A percentile compares a stretch with the other conserved stretches of the same genome.
These are phyloP conservation scores for Catocala sponsa DNA, from an alignment of 2,888 invertebrate genomes.

Conservation along the genomic window DNA sequence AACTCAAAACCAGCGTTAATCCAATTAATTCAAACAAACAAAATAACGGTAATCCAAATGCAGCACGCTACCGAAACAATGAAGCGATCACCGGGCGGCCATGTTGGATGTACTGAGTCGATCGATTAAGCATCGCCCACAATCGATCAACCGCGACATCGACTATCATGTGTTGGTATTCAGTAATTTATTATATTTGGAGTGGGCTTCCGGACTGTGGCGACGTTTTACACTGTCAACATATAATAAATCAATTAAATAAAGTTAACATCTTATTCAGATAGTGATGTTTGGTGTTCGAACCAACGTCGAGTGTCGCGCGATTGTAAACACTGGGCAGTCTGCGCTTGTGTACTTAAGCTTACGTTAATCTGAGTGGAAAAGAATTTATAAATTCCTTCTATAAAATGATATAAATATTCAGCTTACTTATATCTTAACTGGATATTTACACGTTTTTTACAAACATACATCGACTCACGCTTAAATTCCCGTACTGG, in stretches of 20 bases:
- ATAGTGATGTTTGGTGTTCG: constrained; percentile 48
- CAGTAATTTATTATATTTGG: constrained; percentile 82
- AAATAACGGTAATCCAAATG: constrained; percentile 41
- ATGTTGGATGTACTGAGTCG: constrained; percentile 67
- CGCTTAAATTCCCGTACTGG: too few relatives aligned
- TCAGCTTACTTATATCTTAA: too few relatives aligned
- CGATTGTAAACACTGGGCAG: constrained; percentile 5
- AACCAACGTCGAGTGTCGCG: neutral
- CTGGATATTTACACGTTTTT: too few relatives aligned
- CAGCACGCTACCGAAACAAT: constrained; percentile 64
- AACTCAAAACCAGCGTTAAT: neutral
- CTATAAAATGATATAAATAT: too few relatives aligned
- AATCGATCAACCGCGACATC: constrained; percentile 71
- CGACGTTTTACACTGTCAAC: constrained; percentile 73
- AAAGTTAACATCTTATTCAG: constrained; percentile 71
- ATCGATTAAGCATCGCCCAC: constrained; percentile 64
- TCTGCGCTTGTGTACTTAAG: constrained; percentile 1
- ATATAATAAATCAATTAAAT: constrained; percentile 84
- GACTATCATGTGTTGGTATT: constrained; percentile 67
- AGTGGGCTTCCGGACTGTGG: constrained; percentile 75
- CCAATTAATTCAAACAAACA: constrained; percentile 20
- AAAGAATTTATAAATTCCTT: too few relatives aligned
- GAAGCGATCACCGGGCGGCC: constrained; percentile 67
- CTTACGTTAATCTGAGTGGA: neutral
- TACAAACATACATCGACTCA: too few relatives aligned